Conservation (phyloP, 2,113 vertebrate genomes). For the Dasyurus viverrinus region DNA sequence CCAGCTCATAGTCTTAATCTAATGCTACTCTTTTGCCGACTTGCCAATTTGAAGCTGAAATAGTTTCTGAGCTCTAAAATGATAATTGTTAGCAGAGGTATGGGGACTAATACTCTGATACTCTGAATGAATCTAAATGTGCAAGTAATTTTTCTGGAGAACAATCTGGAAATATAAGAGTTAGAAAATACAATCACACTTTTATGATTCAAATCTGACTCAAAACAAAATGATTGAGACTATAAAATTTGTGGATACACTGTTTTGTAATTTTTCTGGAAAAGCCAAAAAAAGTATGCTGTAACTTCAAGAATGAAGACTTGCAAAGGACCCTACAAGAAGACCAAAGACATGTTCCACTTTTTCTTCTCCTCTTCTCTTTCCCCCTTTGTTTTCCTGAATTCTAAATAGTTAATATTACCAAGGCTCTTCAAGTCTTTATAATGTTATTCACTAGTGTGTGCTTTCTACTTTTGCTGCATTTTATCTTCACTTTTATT, state of each 20-base stretch:
- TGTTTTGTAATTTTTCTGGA: neutral
- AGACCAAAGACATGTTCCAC: neutral
- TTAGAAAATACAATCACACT: neutral
- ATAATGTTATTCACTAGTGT: no score
- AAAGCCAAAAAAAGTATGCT: neutral
- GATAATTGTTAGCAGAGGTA: neutral
- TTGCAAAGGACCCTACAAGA: neutral
- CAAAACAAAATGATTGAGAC: neutral
- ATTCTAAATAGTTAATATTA: neutral
- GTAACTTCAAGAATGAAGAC: neutral
- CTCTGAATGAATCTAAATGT: no score
- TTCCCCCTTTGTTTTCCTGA: neutral
- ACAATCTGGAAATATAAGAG: neutral
- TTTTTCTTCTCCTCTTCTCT: neutral
- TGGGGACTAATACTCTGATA: no score
- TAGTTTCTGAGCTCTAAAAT: neutral
- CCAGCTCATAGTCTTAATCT: no score
- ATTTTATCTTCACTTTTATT: neutral
- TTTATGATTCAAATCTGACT: neutral
- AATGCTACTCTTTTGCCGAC: no score
- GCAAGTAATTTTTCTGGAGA: no score
- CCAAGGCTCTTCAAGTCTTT: no score
- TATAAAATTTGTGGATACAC: neutral
- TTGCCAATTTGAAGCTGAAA: no score
- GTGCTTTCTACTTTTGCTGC: neutral